Base-by-base conservation (phyloP, 2,888 invertebrate species). In the Terebella lapidaria region DNA sequence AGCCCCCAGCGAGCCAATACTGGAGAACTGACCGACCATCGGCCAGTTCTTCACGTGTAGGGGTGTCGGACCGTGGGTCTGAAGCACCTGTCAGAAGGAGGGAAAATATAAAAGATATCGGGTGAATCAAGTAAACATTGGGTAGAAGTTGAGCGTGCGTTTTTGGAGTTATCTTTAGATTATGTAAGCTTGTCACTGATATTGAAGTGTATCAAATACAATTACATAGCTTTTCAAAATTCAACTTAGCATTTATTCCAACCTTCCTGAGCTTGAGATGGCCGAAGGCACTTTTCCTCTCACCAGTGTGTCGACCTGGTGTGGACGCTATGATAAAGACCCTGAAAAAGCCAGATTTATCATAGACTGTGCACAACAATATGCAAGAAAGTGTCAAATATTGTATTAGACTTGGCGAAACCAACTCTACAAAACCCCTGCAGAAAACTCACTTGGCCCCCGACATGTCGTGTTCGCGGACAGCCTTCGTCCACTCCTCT, bases 1-100 rank as follows among this genome's bases (percentile, higher is more conserved):
- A 15, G 87, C 83, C 1, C 94, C 94, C 56, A 91, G 85, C 63
- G 89, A 89, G 26, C 95, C 96, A 46, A 96, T 88, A 67, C 94
- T 94, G 29, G 94, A 94, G 58, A 92, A 89, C 81, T 96, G 95
- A 0, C 89, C 89, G 2, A 93, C 78, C 0, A 94, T 82, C 0
- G 88, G 86, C 86, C 90, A 89, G 0, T 86, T 84, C 10, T 67
- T 68, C 1, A 85, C 71, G 2, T 58, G 27, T 77, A 35, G n/a
- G 10, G 82, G 64, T 83, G 72, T 57, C n/a, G 75, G 77, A 35
- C 88, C 88, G 75, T 91, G 85, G 62, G 87, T 85, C 2, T 85
- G 83, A 10, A 94, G 79, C 45, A 90, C 58, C 71, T 57, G 53
- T 24, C 5, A 35, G 42, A 15, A 35, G 10, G 10, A 35, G 15